Evolutionary conservation across 2,888 invertebrate genomes (phyloP).

Genomic region (Ectropis crepuscularia): DNA sequence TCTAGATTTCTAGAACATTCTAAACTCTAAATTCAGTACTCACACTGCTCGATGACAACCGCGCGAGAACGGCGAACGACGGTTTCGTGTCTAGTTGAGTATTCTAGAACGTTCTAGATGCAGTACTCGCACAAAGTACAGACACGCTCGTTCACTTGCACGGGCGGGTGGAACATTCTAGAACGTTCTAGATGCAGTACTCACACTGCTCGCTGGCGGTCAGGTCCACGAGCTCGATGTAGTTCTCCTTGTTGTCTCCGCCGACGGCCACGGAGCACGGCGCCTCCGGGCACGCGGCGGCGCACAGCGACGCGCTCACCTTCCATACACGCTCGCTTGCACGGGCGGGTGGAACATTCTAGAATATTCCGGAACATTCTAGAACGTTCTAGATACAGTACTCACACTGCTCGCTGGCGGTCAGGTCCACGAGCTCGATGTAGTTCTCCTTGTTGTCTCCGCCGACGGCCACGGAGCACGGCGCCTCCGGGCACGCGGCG

Average conservation of each 20-base stretch:
- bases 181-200: slow-evolving; percentile 17
- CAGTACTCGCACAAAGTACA: slow-evolving; percentile 51
- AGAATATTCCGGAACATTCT: background rate
- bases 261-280: slow-evolving; percentile 92
- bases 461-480: slow-evolving; percentile 92
- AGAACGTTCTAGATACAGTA: slow-evolving; percentile 8
- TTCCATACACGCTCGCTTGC: slow-evolving; percentile 82
- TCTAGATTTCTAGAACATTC: too few relatives aligned
- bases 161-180: slow-evolving; percentile 33
- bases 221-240: slow-evolving; percentile 88
- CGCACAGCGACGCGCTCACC: slow-evolving; percentile 90
- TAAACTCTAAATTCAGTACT: too few relatives aligned
- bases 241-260: slow-evolving; percentile 92
- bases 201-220: slow-evolving; percentile 84
- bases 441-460: slow-evolving; percentile 93
- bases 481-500: slow-evolving; percentile 91
- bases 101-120: background rate
- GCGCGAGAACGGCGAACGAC: too few relatives aligned
- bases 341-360: slow-evolving; percentile 34
- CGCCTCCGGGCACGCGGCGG: slow-evolving; percentile 91
- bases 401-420: slow-evolving; percentile 84
- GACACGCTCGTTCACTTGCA: slow-evolving; percentile 77
- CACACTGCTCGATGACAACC: too few relatives aligned
- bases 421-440: slow-evolving; percentile 88
- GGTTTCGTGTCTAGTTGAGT: background rate